Conservation (phyloP, 2,888 invertebrate species). For the Andrena praecox region DNA sequence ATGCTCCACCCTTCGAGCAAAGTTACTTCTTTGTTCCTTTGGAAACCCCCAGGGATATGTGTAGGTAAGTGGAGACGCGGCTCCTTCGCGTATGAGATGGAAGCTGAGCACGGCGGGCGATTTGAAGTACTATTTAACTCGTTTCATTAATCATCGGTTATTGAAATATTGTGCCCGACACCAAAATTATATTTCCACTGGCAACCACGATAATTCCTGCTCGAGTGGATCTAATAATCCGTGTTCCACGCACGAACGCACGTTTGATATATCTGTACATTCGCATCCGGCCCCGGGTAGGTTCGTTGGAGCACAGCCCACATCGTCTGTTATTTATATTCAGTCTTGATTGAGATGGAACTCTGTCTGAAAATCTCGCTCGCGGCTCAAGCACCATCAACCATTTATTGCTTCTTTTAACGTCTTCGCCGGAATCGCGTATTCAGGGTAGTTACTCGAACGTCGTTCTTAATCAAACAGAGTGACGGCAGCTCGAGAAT, state of each 20-base stretch:
- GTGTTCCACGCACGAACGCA: conserved; percentile 28
- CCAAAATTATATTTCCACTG: not conserved
- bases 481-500: not conserved
- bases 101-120: not conserved
- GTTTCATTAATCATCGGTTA: not conserved
- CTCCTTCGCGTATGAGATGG: conserved; percentile 1
- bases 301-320: conserved; percentile 66
- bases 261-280: conserved; percentile 45
- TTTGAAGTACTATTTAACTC: not conserved
- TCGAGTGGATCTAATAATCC: conserved; percentile 30
- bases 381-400: conserved; percentile 42
- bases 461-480: not conserved
- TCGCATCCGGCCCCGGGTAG: conserved; percentile 58
- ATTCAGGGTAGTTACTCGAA: not conserved
- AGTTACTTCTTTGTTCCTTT: conserved; percentile 4
- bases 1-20: not conserved
- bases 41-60: not conserved
- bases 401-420: conserved; percentile 20
- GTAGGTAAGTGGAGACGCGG: no score
- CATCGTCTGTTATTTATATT: conserved; percentile 68
- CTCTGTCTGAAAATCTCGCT: conserved; percentile 51
- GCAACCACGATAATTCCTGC: not conserved
- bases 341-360: conserved; percentile 73
- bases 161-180: not conserved
- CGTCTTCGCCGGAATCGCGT: conserved; percentile 9